These are phyloP conservation scores for Colletes gigas DNA, from an alignment of 1,140 invertebrate species.

Conservation along the genomic window DNA sequence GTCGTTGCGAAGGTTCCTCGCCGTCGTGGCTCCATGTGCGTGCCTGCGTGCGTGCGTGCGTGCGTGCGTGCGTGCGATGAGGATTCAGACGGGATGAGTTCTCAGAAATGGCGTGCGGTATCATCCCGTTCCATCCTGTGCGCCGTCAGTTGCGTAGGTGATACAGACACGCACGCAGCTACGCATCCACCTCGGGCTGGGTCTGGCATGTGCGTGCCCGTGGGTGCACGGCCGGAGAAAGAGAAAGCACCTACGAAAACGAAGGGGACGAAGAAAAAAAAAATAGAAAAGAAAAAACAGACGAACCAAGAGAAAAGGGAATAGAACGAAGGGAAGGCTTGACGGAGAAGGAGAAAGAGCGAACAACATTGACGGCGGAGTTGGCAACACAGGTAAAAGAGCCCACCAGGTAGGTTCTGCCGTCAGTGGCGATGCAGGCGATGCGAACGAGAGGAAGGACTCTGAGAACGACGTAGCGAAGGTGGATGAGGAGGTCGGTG, in stretches of 20 bases:
- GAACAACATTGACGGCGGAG: constrained; percentile 21
- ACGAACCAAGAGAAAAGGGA: neutral
- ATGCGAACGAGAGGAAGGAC: constrained; percentile 64
- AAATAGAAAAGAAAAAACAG: neutral
- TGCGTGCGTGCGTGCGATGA: constrained; percentile 66
- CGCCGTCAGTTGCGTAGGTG: constrained; percentile 73
- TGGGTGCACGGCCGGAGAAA: neutral
- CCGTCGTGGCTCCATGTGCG: constrained; percentile 8
- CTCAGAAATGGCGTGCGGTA: constrained; percentile 73
- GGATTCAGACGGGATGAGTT: constrained; percentile 73
- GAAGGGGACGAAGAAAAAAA: too few relatives aligned
- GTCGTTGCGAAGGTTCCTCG: constrained; percentile 20
- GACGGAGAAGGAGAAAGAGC: neutral
- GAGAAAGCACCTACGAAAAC: neutral
- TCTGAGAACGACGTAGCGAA: constrained; percentile 61
- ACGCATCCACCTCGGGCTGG: constrained; percentile 41
- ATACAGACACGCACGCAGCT: constrained; percentile 63
- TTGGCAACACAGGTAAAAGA: constrained; percentile 48
- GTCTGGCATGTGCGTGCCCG: constrained; percentile 13
- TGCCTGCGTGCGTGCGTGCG: constrained; percentile 57
- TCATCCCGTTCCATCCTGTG: constrained; percentile 63
- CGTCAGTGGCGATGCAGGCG: constrained; percentile 43
- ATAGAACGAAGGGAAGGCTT: neutral
- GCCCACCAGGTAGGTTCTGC: constrained; percentile 61
- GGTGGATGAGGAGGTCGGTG: constrained; percentile 56